Evolutionary conservation across 2,113 vertebrate species (phyloP).

Genomic region (Cephalopterus ornatus): DNA sequence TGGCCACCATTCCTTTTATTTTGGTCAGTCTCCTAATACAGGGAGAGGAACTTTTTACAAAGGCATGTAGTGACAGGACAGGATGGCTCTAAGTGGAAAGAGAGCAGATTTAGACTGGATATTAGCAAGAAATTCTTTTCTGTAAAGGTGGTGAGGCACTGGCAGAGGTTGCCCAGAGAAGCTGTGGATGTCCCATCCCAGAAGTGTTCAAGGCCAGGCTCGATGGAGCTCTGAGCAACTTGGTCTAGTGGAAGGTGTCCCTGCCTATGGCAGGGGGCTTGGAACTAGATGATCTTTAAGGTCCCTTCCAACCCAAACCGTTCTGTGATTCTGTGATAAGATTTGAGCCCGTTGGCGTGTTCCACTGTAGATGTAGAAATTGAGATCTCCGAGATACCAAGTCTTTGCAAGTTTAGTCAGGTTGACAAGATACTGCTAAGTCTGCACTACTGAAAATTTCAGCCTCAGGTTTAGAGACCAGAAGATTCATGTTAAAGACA

Average conservation of each 20-base stretch:
- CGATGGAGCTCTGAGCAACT: background rate
- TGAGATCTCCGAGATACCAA: background rate
- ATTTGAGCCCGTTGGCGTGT: background rate
- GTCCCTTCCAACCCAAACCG: background rate
- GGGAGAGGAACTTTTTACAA: background rate
- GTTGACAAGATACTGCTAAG: background rate
- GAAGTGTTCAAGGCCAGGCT: background rate
- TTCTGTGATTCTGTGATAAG: background rate
- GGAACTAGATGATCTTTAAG: background rate
- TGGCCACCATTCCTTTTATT: background rate
- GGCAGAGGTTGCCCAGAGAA: background rate
- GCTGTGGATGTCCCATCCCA: background rate
- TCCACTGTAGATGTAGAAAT: background rate
- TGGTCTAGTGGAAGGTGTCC: background rate
- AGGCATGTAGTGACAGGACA: background rate
- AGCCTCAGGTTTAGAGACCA: rapidly evolving
- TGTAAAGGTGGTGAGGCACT: background rate
- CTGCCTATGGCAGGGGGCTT: background rate
- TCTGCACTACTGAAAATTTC: background rate
- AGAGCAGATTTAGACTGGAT: background rate
- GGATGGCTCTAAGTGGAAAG: background rate
- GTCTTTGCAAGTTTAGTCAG: background rate
- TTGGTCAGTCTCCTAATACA: background rate
- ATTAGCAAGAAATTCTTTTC: background rate
- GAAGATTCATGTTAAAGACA: background rate